Percentiles rank a stretch among this genome's conserved stretches.
Evolutionary conservation across 2,888 invertebrate genomes (phyloP).

Genomic region (Malachius bipustulatus): DNA sequence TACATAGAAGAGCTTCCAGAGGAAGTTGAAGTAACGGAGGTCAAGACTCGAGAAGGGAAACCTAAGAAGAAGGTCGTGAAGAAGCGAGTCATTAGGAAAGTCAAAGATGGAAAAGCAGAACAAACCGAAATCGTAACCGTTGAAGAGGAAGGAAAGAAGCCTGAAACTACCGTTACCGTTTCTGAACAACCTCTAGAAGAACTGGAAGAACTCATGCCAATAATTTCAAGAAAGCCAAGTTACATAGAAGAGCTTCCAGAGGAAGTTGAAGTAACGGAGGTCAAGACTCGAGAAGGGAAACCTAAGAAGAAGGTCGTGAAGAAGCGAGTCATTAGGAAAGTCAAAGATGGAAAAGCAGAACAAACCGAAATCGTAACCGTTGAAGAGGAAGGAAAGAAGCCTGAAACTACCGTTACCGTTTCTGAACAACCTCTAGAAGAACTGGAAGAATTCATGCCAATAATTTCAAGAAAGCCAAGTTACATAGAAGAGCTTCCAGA

Average conservation of each 20-base stretch:
- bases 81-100: constrained; percentile 18
- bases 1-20: constrained; percentile 26
- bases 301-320: constrained; percentile 21
- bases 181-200: constrained; percentile 13
- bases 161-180: constrained; percentile 13
- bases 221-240: neutral
- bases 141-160: constrained; percentile 17
- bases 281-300: constrained; percentile 23
- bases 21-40: constrained; percentile 30
- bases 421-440: constrained; percentile 12
- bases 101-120: constrained; percentile 17
- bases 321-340: constrained; percentile 34
- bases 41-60: constrained; percentile 16
- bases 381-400: constrained; percentile 21
- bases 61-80: constrained; percentile 16
- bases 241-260: constrained; percentile 9
- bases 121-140: constrained; percentile 19
- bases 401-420: constrained; percentile 12
- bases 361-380: constrained; percentile 34
- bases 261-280: constrained; percentile 31
- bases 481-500: constrained; percentile 31
- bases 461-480: constrained; percentile 24
- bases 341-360: constrained; percentile 27
- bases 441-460: constrained; percentile 15
- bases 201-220: constrained; percentile 9